These are phyloP conservation scores for Cryptosula pallasiana DNA, from an alignment of 2,888 invertebrate species.

Conservation along the genomic window DNA sequence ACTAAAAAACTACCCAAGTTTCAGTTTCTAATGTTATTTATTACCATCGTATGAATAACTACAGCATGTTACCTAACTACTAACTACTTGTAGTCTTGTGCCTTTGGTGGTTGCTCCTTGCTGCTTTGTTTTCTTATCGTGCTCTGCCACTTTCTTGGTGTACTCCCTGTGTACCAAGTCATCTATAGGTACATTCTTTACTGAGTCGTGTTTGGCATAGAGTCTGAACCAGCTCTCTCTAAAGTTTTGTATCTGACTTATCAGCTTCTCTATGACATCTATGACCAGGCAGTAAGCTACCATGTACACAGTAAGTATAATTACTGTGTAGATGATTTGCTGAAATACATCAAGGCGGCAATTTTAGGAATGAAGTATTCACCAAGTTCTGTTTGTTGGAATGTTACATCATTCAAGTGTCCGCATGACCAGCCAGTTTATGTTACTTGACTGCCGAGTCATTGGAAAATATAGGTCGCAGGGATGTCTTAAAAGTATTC, in stretches of 20 bases:
- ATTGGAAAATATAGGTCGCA: neutral
- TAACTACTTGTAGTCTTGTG: no score
- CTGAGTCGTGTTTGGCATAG: neutral
- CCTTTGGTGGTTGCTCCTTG: no score
- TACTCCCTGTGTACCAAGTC: neutral
- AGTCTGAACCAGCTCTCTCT: neutral
- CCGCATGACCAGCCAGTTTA: neutral
- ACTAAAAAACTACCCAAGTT: no score
- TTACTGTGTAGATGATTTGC: neutral
- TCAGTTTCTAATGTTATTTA: no score
- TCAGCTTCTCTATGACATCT: neutral
- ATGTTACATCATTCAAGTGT: neutral
- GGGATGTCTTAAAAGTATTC: no score
- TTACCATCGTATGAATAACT: no score
- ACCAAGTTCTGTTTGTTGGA: neutral
- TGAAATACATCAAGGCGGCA: neutral
- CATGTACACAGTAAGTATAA: neutral
- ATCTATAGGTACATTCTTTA: neutral
- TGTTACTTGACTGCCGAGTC: neutral
- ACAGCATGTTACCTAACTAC: no score
- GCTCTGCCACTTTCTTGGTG: neutral
- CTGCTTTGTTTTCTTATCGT: neutral
- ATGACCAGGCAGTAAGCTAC: neutral
- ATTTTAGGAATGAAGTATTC: neutral
- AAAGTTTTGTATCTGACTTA: neutral